Conservation (phyloP, 2,888 invertebrate genomes). For the Andrena haemorrhoa region DNA sequence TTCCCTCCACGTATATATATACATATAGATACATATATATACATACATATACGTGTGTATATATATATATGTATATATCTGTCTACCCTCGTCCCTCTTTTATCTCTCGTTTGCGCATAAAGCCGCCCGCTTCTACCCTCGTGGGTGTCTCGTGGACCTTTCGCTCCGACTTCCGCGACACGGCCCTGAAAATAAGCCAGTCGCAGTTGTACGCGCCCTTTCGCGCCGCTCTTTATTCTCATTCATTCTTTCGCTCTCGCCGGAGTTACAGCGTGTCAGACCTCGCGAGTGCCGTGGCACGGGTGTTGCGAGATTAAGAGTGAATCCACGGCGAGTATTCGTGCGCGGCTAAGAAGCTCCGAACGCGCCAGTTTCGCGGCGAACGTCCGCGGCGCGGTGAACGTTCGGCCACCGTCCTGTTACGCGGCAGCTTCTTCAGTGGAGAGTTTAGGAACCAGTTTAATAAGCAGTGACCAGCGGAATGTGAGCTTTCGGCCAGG, state of each 20-base stretch:
- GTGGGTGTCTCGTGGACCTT: constrained; percentile 80
- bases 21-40: constrained; percentile 10
- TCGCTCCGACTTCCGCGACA: constrained; percentile 62
- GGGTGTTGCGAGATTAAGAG: constrained; percentile 33
- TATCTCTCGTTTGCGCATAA: constrained; percentile 62
- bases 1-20: constrained; percentile 56
- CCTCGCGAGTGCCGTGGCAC: neutral
- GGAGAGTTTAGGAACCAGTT: neutral
- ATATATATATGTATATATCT: constrained; percentile 24
- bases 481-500: neutral
- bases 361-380: constrained; percentile 16
- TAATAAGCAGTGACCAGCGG: neutral
- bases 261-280: constrained; percentile 49
- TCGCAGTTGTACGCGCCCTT: constrained; percentile 71
- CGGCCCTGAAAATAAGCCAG: constrained; percentile 70
- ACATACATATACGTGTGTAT: neutral
- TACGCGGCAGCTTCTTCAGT: neutral
- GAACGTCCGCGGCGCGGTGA: neutral
- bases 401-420: constrained; percentile 9
- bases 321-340: constrained; percentile 17
- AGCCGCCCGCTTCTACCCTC: constrained; percentile 73
- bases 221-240: constrained; percentile 58
- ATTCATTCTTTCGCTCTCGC: constrained; percentile 50
- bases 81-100: constrained; percentile 52
- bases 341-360: constrained; percentile 9